Evolutionary conservation across 2,113 vertebrate genomes (phyloP), one percentile per base, ranked within the genome.

Genomic region (Eleginops maclovinus): DNA sequence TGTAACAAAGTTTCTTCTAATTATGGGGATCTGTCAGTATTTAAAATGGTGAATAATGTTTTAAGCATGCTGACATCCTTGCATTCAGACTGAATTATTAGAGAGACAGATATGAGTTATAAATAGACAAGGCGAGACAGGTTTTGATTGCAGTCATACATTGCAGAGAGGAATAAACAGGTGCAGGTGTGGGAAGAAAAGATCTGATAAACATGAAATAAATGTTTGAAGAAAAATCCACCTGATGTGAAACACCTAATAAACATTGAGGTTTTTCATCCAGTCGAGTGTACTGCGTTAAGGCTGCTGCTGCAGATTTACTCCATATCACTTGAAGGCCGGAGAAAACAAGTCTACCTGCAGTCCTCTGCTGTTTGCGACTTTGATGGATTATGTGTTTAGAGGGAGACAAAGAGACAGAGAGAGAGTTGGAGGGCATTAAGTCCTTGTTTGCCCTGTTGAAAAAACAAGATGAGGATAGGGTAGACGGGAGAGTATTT

Each of bases 381-480:
- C 79, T 63, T 69, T 88, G 86, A 91, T 88, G 79, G 79, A 88
- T 91, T 69, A 74, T 84, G 74, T 85, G 80, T 86, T 77, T 69
- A 68, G 51, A 68, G 62, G 72, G 75, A 56, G 72, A 53, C 46
- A 41, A 54, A 67, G 65, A 71, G 70, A 81, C 50, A 50, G 51
- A 86, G 40, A 65, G 41, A 14, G 77, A 77, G 69, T 78, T 62
- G 15, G 79, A 77, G 74, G 81, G 77, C 64, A 72, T 68, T 24
- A 56, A 77, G 71, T 80, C 64, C 69, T 79, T 83, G 81, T 86
- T 81, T 84, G 68, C 44, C 72, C 66, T 15, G 51, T 51, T 8
- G 17, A 64, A 56, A 77, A 36, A 84, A 87, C 75, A 78, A 67
- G 62, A 50, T 15, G 9, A 36, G 53, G 19, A 75, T 68, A 63